These are phyloP conservation scores for Melanotaenia parkinsoni DNA, from an alignment of 2,797 vertebrate species.

Conservation along the genomic window DNA sequence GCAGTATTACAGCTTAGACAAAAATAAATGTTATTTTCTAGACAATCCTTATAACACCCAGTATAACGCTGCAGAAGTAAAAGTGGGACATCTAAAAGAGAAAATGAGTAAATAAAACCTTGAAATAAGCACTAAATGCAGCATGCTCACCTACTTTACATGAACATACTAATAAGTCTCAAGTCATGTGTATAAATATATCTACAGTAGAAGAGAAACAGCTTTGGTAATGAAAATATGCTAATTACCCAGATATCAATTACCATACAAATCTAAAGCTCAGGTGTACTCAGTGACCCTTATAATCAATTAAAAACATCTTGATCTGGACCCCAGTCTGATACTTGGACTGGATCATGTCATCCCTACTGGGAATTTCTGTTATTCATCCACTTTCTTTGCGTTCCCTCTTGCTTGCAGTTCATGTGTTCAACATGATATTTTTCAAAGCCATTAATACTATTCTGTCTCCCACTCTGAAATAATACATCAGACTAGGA, in stretches of 20 bases:
- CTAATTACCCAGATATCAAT: background rate
- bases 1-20: background rate
- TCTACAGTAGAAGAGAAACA: background rate
- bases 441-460: slow-evolving; percentile 1
- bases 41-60: background rate
- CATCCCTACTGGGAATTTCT: background rate
- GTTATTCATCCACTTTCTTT: background rate
- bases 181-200: background rate
- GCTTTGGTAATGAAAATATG: background rate
- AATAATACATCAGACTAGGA: background rate
- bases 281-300: background rate
- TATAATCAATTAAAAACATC: background rate
- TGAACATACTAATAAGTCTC: background rate
- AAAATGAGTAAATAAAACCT: background rate
- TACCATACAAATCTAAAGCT: background rate
- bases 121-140: background rate
- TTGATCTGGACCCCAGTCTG: background rate
- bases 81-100: background rate
- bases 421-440: background rate
- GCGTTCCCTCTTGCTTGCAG: background rate
- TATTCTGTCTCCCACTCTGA: background rate
- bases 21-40: background rate
- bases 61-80: background rate
- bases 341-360: background rate
- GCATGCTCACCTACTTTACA: background rate